These are phyloP conservation scores for Anomalospiza imberbis DNA, from an alignment of 2,797 vertebrate genomes.

Conservation along the genomic window DNA sequence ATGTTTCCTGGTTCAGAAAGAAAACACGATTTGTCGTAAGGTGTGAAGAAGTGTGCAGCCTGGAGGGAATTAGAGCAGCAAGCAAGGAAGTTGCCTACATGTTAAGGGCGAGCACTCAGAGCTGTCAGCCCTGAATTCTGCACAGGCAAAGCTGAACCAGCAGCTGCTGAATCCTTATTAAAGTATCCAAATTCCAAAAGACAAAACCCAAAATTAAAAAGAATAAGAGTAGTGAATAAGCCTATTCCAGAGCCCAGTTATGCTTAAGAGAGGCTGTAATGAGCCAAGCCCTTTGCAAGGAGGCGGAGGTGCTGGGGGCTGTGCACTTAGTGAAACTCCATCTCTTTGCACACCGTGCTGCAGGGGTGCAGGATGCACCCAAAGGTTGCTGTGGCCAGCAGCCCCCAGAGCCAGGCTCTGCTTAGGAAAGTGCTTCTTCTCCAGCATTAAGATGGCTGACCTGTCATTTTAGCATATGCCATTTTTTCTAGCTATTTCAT, in stretches of 20 bases:
- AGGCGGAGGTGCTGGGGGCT: not conserved
- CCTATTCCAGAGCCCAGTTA: not conserved
- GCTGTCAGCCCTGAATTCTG: not conserved
- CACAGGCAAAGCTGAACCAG: not conserved
- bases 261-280: not conserved
- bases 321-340: not conserved
- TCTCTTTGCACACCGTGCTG: accelerated
- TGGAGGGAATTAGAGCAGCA: not conserved
- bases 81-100: not conserved
- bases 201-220: not conserved
- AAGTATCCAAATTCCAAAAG: not conserved
- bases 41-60: not conserved
- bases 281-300: not conserved
- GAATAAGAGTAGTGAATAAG: not conserved
- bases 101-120: not conserved
- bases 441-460: not conserved
- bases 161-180: not conserved
- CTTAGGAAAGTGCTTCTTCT: not conserved
- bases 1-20: not conserved
- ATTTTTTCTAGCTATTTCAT: not conserved
- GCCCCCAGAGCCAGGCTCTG: not conserved
- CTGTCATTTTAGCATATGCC: not conserved
- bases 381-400: not conserved
- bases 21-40: not conserved
- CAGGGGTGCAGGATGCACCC: not conserved